phyloP scores from a whole-genome alignment of 2,113 vertebrate genomes.

The Phalacrocorax carbo region DNA sequence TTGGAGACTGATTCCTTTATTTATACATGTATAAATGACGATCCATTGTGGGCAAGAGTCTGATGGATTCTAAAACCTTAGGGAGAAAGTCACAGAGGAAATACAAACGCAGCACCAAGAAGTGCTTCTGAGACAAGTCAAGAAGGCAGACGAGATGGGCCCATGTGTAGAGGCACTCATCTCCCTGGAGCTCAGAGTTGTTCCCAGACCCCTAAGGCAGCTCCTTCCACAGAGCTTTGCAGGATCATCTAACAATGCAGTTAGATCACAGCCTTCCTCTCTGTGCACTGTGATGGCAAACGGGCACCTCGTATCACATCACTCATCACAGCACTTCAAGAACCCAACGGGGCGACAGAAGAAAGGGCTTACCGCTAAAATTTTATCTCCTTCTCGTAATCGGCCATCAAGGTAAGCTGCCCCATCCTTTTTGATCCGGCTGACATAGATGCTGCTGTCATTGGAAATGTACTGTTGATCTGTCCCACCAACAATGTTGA shows the following conservation, averaged over 20 bases:
- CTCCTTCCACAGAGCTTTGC: background rate
- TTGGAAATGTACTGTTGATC: conserved; percentile 87
- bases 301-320: background rate
- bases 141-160: background rate
- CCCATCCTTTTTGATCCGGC: conserved; percentile 92
- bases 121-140: background rate
- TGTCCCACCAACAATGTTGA: conserved; percentile 95
- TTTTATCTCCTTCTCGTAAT: conserved; percentile 93
- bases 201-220: background rate
- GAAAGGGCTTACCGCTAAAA: conserved; percentile 83
- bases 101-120: background rate
- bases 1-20: background rate
- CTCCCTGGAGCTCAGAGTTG: background rate
- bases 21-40: background rate
- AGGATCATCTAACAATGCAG: background rate
- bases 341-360: background rate
- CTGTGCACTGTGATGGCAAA: background rate
- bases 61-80: background rate
- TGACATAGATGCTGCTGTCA: conserved; percentile 92
- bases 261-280: background rate
- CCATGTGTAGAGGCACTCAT: background rate
- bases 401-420: conserved; percentile 89
- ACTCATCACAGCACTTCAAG: background rate
- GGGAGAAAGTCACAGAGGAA: background rate
- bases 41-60: background rate